Base-by-base conservation (phyloP, 2,888 invertebrate species). In the Drosophila dives region DNA sequence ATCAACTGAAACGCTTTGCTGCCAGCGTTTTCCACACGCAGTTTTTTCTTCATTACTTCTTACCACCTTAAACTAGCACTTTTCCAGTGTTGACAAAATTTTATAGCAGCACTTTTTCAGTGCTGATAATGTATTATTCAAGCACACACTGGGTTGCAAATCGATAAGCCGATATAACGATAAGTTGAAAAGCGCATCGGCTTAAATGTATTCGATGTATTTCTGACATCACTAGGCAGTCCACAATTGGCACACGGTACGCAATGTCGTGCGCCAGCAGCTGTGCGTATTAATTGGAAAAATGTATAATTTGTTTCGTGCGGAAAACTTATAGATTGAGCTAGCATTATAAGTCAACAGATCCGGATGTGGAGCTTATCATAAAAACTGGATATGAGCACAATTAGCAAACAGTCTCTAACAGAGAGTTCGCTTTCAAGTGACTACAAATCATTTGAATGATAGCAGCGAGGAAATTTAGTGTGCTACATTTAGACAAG, bases 261-360 rank as follows among this genome's bases (percentile, higher is more conserved):
- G 65, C 68, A 65, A 83, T 86, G 86, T 59, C 60, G 65, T 67
- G 81, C 67, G 84, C 71, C 59, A 83, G 81, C 89, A 88, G 89
- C 86, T 83, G 83, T 89, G 86, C 81, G 69, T 71, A 89, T 73
- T 89, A 86, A 83, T 89, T 83, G 67, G 54, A 70, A 83, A 81
- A 66, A 71, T 59, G 76, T 76, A 76, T 74, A 32, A 74, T 82
- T 88, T 65, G 84, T 72, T 80, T 88, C 86, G 84, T 90, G 88
- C 77, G 88, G 67, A 81, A 73, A 79, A 77, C 36, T 40, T 77
- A 1, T 36, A 38, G 38, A 63, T 72, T 77, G 49, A 67, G 69
- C 12, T 11, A 75, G 75, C 85, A 73, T 77, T 49, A 66, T 71
- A 85, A 80, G 83, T 80, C 71, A 80, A 55, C 42, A 38, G 62